Conservation (phyloP, 2,113 vertebrate species). For the Centropus unirufus region DNA sequence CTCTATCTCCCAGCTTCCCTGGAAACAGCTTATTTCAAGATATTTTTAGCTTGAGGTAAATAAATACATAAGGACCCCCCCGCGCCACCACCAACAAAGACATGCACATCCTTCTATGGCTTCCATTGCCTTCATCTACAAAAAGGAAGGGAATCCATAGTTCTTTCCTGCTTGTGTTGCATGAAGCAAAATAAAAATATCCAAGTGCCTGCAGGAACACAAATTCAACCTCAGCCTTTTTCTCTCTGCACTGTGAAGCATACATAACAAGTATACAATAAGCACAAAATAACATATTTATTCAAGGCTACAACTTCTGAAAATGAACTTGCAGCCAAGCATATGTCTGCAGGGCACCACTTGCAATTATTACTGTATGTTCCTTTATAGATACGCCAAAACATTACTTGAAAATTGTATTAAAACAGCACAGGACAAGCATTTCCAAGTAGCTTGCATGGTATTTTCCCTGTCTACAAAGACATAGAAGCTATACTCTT, state of each 20-base stretch:
- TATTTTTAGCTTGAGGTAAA: background rate
- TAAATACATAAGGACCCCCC: background rate
- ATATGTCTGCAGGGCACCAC: background rate
- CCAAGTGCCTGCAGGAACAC: background rate
- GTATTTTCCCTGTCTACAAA: background rate
- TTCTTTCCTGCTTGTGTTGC: background rate
- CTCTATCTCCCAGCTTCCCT: background rate
- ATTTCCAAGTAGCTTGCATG: background rate
- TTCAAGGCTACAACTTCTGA: background rate
- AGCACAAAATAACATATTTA: background rate
- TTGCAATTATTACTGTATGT: background rate
- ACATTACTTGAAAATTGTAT: background rate
- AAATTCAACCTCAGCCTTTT: background rate
- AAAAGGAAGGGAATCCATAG: background rate
- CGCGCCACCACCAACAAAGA: accelerated
- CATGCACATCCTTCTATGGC: background rate
- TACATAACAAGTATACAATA: background rate
- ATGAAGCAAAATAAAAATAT: background rate
- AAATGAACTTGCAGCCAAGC: background rate
- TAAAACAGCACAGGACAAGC: background rate
- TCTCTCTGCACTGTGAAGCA: background rate
- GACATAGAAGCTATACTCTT: background rate
- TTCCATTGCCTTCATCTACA: background rate
- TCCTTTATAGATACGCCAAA: background rate
- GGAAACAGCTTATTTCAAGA: background rate